Conservation (phyloP, 1,140 invertebrate genomes). For the Bactericera cockerelli region DNA sequence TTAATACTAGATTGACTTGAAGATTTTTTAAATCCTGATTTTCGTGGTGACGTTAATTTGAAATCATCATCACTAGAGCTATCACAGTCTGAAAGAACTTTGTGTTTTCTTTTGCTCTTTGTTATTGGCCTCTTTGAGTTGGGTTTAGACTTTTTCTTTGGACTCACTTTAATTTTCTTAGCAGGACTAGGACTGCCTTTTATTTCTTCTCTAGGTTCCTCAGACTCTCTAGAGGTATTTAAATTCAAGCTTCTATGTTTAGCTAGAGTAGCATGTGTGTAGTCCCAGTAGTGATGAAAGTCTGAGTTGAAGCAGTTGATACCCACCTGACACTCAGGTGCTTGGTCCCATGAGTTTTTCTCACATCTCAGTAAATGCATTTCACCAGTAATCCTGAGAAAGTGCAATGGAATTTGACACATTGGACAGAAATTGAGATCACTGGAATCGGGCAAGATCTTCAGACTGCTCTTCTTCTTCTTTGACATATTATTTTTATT, state of each 20-base stretch:
- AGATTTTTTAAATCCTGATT: background rate
- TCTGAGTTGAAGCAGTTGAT: conserved; percentile 15
- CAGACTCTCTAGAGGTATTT: background rate
- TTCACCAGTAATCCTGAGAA: conserved; percentile 8
- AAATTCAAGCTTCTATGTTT: conserved; percentile 12
- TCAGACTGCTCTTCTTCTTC: background rate
- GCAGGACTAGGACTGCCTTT: background rate
- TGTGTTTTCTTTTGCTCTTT: background rate
- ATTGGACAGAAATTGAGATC: conserved; percentile 10
- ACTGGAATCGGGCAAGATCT: background rate
- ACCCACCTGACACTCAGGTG: conserved; percentile 20
- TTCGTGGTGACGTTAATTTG: background rate
- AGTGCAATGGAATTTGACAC: conserved; percentile 13
- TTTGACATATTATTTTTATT: no score
- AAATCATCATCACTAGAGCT: background rate
- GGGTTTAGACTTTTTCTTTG: background rate
- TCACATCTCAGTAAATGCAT: conserved; percentile 10
- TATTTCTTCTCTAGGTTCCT: background rate
- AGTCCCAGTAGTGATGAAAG: conserved; percentile 21
- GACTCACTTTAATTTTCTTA: background rate
- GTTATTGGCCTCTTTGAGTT: no score
- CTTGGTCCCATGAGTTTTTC: conserved; percentile 8
- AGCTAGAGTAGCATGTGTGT: conserved; percentile 16
- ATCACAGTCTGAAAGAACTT: background rate
- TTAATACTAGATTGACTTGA: background rate